Evolutionary conservation across 2,888 invertebrate species (phyloP).

Genomic region (Arge pagana): DNA sequence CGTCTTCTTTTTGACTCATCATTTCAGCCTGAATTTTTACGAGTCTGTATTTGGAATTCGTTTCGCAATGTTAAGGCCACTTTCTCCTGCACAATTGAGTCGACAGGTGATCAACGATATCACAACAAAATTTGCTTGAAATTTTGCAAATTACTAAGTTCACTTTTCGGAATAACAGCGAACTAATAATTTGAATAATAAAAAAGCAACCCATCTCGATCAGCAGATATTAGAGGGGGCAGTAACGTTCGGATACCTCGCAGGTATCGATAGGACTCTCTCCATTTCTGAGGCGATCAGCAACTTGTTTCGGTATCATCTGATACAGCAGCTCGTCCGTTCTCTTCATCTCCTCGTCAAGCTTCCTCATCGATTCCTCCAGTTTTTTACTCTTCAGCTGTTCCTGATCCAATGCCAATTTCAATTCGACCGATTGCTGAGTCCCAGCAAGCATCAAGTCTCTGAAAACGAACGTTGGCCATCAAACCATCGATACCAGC

Average conservation of each 20-base stretch:
- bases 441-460: conserved; percentile 95
- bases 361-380: conserved; percentile 93
- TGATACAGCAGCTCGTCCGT: conserved; percentile 96
- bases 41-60: no score
- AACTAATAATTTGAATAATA: no score
- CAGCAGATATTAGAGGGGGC: no score
- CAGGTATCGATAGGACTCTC: conserved; percentile 96
- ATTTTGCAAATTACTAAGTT: no score
- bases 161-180: no score
- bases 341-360: conserved; percentile 94
- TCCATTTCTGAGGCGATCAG: conserved; percentile 90
- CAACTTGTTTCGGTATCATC: conserved; percentile 98
- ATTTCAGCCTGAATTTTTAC: no score
- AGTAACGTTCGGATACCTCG: conserved; percentile 81
- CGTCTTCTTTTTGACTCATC: no score
- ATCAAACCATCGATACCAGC: background rate
- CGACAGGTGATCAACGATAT: no score
- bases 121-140: no score
- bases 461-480: conserved; percentile 58
- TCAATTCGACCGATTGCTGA: conserved; percentile 95
- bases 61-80: no score
- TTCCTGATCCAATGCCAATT: conserved; percentile 93
- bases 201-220: no score
- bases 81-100: no score
- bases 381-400: conserved; percentile 95